Percentiles rank a stretch among this genome's conserved stretches.
Conservation (phyloP, 2,797 vertebrate species). For the Platyrinchus mystaceus region DNA sequence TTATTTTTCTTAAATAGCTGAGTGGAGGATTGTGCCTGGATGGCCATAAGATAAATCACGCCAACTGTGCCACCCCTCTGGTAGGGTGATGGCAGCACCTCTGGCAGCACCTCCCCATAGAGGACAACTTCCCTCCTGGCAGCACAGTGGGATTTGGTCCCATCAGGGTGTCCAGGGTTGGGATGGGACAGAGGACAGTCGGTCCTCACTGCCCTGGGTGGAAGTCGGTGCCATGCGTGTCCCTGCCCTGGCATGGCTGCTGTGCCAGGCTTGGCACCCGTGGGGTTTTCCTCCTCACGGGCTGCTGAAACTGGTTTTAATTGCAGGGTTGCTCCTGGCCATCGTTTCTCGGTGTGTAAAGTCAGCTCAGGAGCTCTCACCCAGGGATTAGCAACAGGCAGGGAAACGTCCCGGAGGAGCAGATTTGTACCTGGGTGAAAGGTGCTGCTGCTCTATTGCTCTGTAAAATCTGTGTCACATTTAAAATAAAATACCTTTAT, state of each 20-base stretch:
- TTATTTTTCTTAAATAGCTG: not conserved
- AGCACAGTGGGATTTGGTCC: not conserved
- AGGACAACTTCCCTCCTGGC: not conserved
- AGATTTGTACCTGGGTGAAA: constrained; percentile 30
- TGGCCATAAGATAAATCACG: not conserved
- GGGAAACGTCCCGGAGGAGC: not conserved
- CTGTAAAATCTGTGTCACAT: not conserved
- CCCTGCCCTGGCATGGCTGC: not conserved
- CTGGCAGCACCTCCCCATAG: rapidly evolving
- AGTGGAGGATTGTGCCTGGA: not conserved
- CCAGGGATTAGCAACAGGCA: not conserved
- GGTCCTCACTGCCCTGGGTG: rapidly evolving
- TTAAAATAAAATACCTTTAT: constrained; percentile 31
- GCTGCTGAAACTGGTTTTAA: constrained; percentile 33
- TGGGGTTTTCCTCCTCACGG: not conserved
- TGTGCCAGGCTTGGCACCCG: rapidly evolving
- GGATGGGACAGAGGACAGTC: not conserved
- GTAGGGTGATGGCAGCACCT: not conserved
- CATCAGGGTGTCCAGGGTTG: not conserved
- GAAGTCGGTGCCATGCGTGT: not conserved
- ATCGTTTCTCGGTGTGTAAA: not conserved
- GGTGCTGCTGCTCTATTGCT: not conserved
- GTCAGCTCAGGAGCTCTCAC: not conserved
- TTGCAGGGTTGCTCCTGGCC: constrained; percentile 14
- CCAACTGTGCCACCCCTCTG: rapidly evolving